Percentiles rank a stretch among this genome's conserved stretches.
Conservation (phyloP, 2,797 vertebrate genomes). For the Betta splendens region DNA sequence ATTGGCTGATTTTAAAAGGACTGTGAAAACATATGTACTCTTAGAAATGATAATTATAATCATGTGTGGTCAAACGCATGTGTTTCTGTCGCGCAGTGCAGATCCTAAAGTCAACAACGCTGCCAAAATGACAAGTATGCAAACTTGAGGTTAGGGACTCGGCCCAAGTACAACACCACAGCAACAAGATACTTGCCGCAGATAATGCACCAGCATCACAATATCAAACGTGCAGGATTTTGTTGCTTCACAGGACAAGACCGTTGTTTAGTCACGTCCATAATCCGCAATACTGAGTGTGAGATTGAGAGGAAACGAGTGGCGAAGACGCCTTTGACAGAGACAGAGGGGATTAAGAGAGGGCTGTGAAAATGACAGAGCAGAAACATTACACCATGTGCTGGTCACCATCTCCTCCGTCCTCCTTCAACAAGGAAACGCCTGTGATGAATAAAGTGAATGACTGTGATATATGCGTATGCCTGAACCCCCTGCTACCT, state of each 20-base stretch:
- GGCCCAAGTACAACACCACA: constrained; percentile 20
- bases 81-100: no score
- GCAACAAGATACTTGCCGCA: constrained; percentile 42
- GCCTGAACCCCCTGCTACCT: no score
- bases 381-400: constrained; percentile 9
- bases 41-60: no score
- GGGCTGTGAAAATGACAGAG: constrained; percentile 22
- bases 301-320: background rate
- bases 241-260: background rate
- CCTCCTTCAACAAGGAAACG: no score
- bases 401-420: no score
- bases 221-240: background rate
- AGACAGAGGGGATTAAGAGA: constrained; percentile 56
- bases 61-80: no score
- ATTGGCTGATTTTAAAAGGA: no score
- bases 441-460: no score
- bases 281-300: background rate
- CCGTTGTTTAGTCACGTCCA: background rate
- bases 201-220: constrained; percentile 13
- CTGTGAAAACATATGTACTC: no score
- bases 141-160: constrained; percentile 45
- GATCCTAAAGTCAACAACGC: constrained; percentile 24
- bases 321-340: background rate
- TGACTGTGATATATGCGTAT: no score
- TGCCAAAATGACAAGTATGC: constrained; percentile 42